Conservation (phyloP, 2,797 vertebrate species). For the Anolis apletophallus region DNA sequence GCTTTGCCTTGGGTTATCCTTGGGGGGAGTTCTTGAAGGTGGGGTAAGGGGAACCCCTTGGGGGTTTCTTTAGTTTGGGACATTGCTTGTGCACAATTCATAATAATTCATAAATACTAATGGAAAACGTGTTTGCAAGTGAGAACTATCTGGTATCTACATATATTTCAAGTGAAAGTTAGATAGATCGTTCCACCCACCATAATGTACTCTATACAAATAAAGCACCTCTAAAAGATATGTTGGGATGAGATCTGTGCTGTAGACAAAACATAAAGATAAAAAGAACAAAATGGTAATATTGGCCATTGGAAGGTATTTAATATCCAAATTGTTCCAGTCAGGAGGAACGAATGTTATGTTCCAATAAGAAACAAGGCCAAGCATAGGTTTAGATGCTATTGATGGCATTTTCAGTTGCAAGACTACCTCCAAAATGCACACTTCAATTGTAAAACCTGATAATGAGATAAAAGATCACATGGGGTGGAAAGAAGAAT, state of each 20-base stretch:
- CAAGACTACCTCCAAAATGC: not conserved
- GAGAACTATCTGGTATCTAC: conserved; percentile 1
- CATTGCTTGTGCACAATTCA: not conserved
- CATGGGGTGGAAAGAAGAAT: not conserved
- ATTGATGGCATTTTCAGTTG: conserved; percentile 29
- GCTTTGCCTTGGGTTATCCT: too few relatives aligned
- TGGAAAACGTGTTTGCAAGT: not conserved
- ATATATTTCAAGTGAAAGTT: not conserved
- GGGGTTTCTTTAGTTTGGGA: too few relatives aligned
- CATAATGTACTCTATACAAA: conserved; percentile 40
- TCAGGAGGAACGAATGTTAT: accelerated
- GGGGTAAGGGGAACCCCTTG: too few relatives aligned
- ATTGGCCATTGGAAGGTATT: not conserved
- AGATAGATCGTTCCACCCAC: conserved; percentile 26
- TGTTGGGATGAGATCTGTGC: conserved; percentile 35
- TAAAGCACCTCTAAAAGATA: conserved; percentile 16
- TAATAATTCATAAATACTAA: conserved; percentile 30
- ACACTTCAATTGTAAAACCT: conserved; percentile 40
- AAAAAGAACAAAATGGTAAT: conserved; percentile 15
- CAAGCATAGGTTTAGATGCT: conserved; percentile 27
- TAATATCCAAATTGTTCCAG: conserved; percentile 30
- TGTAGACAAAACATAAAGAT: conserved; percentile 7
- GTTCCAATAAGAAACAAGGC: conserved; percentile 33
- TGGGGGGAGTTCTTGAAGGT: too few relatives aligned
- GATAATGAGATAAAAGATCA: conserved; percentile 16